Conservation (phyloP, 2,113 vertebrate species). For the Manacus vitellinus region DNA sequence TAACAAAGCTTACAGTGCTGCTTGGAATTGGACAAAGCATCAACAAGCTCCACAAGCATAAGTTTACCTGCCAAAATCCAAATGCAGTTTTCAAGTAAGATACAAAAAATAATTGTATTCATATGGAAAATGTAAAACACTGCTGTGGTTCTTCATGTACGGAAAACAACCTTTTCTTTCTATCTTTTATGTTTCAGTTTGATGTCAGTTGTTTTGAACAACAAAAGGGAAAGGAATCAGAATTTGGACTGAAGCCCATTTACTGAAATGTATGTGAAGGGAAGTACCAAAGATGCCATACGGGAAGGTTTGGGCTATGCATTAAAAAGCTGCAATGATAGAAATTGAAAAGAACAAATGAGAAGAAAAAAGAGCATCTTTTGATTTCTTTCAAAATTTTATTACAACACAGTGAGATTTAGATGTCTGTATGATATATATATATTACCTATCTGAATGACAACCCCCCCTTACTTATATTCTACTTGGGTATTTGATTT, state of each 20-base stretch:
- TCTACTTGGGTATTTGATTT: not conserved
- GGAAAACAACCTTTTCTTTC: not conserved
- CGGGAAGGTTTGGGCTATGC: not conserved
- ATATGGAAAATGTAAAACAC: not conserved
- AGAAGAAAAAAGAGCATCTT: not conserved
- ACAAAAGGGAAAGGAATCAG: constrained; percentile 19
- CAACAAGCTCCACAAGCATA: not conserved
- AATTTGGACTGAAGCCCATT: constrained; percentile 10
- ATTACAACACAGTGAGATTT: not conserved
- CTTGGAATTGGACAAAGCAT: not conserved
- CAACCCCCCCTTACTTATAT: not conserved
- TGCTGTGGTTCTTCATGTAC: not conserved
- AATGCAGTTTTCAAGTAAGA: not conserved
- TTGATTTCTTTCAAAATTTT: not conserved
- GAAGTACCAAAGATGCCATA: not conserved
- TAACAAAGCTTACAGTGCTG: not conserved
- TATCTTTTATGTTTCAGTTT: constrained; percentile 30
- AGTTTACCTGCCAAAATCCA: not conserved
- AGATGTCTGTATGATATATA: not conserved
- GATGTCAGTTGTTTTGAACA: constrained; percentile 34
- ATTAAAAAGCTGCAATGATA: not conserved
- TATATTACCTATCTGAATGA: not conserved
- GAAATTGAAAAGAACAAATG: not conserved
- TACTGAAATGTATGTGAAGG: not conserved
- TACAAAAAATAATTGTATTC: not conserved